Base-by-base conservation (phyloP, 2,797 vertebrate genomes). In the Dicrostonyx torquatus region DNA sequence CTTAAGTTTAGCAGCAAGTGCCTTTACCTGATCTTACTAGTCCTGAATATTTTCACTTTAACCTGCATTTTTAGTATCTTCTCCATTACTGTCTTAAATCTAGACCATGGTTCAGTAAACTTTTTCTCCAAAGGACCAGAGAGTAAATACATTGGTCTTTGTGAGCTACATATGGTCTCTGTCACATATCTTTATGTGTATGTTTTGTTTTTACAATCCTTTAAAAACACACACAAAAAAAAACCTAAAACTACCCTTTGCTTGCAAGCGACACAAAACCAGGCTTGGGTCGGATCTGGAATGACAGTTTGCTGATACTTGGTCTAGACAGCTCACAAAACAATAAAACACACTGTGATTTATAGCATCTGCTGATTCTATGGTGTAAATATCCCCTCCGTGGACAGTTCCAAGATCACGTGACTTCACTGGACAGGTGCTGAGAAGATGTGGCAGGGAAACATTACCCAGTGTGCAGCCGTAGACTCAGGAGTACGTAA, bases 61-160 rank as follows among this genome's bases (percentile, higher is more conserved):
- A 85, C 72, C 70, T 82, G 29, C 24, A 89, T 89, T 82, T 62
- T 87, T 87, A 91, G 91, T 22, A 58, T 90, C 88, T 86, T 82
- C 83, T 93, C 62, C n/a, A 92, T 87, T 75, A 62, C 62, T 90
- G 87, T 90, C 50, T 90, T 89, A 91, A 85, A 58, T 90, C 66
- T 84, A 83, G 43, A 86, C 79, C 10, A 64, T 34, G 31, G 22
- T 58, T 87, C 58, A 92, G 60, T 68, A 84, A 75, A 75, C 85
- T 92, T 85, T 26, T 75, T 43, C 73, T 93, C 22, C 60, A 53
- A 85, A 85, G 15, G 14, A 48, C 22, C 87, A 90, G 18, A 83
- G 6, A 94, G 26, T 72, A 87, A 86, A 86, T 58, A 84, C 20
- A 77, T 64, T 72, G 75, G 10, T 34, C 22, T 93, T 84, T 64